phyloP scores from a whole-genome alignment of 1,140 invertebrate species.

The Charaxes varanes region DNA sequence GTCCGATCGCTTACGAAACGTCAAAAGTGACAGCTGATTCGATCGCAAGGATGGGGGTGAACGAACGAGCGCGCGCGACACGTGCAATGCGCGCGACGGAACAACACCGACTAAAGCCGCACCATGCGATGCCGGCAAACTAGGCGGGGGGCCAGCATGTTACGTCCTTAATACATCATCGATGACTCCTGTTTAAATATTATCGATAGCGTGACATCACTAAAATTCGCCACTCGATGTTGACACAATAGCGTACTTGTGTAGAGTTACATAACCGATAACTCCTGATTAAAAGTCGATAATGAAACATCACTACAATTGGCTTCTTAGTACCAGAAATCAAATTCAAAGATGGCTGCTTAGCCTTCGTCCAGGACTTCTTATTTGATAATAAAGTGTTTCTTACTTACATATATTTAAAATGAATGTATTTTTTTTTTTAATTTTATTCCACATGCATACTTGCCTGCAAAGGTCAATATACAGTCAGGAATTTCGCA shows the following conservation, averaged over 20 bases:
- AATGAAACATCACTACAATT: conserved; percentile 1
- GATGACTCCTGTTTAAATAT: conserved; percentile 44
- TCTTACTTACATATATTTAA: too few relatives aligned
- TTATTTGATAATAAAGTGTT: too few relatives aligned
- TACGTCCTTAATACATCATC: conserved; percentile 53
- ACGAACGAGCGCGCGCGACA: conserved; percentile 36
- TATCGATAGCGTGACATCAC: conserved; percentile 46
- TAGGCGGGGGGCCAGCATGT: conserved; percentile 49
- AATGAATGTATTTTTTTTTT: too few relatives aligned
- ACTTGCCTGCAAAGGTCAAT: too few relatives aligned
- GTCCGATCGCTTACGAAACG: conserved; percentile 44
- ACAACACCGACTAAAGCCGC: conserved; percentile 39
- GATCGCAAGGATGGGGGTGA: conserved; percentile 53
- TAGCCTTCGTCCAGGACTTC: too few relatives aligned
- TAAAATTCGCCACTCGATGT: too few relatives aligned
- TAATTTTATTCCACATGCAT: too few relatives aligned
- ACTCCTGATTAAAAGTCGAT: conserved; percentile 4
- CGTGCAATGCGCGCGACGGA: conserved; percentile 42
- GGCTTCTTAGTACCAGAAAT: too few relatives aligned
- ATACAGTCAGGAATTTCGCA: too few relatives aligned
- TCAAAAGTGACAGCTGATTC: conserved; percentile 60
- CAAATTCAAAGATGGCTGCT: too few relatives aligned
- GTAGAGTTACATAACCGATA: too few relatives aligned
- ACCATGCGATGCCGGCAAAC: conserved; percentile 6
- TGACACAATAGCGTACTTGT: too few relatives aligned